These are phyloP conservation scores for Malurus melanocephalus DNA, from an alignment of 2,113 vertebrate genomes.

Conservation along the genomic window DNA sequence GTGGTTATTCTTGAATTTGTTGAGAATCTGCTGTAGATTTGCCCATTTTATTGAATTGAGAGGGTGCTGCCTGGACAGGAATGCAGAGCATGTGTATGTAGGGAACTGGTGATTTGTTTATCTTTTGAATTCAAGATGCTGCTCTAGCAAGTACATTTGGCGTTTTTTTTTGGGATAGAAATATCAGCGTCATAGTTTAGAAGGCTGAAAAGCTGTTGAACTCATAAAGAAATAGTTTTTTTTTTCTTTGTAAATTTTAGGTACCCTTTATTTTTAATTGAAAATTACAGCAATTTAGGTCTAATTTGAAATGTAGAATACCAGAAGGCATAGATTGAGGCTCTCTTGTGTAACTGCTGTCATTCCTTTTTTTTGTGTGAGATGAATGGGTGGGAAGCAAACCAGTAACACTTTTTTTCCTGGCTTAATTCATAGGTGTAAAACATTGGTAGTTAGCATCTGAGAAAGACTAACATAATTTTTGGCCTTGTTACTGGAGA, in stretches of 20 bases:
- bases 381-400: neutral
- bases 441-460: neutral
- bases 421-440: neutral
- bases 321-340: neutral
- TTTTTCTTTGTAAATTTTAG: neutral
- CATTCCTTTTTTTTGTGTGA: neutral
- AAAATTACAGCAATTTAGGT: neutral
- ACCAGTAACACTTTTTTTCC: neutral
- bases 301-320: neutral
- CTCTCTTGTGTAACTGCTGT: neutral
- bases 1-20: neutral
- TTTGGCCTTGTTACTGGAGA: neutral
- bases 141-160: neutral
- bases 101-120: neutral
- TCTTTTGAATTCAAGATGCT: neutral
- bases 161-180: neutral
- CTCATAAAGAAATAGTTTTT: neutral
- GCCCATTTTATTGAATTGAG: neutral
- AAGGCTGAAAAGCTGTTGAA: neutral
- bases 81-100: neutral
- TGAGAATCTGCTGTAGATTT: neutral
- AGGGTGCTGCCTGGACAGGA: neutral
- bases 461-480: neutral
- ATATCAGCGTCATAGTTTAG: neutral
- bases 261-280: neutral